These are phyloP conservation scores for Otolemur garnettii DNA, from an alignment of 2,113 vertebrate genomes.

Conservation along the genomic window DNA sequence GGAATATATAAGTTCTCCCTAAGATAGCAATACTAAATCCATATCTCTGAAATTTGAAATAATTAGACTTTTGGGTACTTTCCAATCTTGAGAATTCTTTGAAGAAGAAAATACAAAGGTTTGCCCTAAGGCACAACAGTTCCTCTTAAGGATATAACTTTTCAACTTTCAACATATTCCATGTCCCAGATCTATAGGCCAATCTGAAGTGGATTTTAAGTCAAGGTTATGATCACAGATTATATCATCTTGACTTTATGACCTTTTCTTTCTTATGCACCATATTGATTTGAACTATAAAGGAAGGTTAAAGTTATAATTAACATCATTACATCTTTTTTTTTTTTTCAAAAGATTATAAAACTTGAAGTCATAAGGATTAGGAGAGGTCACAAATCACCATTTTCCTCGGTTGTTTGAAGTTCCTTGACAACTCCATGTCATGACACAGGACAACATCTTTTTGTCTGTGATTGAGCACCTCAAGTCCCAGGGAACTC, in stretches of 20 bases:
- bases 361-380: background rate
- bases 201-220: conserved; percentile 10
- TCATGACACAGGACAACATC: background rate
- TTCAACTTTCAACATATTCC: background rate
- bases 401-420: background rate
- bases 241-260: background rate
- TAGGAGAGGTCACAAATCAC: background rate
- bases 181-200: background rate
- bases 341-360: conserved; percentile 50
- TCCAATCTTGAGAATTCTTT: conserved; percentile 40
- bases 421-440: background rate
- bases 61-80: background rate
- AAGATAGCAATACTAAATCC: background rate
- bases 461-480: background rate
- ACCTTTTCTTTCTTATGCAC: background rate
- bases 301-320: conserved; percentile 36
- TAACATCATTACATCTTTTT: background rate
- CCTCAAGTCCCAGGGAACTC: too few relatives aligned
- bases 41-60: conserved; percentile 45
- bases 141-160: conserved; percentile 13
- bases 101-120: background rate
- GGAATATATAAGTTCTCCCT: background rate
- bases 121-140: background rate
- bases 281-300: conserved; percentile 35
- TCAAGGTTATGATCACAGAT: background rate